Evolutionary conservation across 1,140 invertebrate genomes (phyloP).

Genomic region (Drosophila kikkawai): DNA sequence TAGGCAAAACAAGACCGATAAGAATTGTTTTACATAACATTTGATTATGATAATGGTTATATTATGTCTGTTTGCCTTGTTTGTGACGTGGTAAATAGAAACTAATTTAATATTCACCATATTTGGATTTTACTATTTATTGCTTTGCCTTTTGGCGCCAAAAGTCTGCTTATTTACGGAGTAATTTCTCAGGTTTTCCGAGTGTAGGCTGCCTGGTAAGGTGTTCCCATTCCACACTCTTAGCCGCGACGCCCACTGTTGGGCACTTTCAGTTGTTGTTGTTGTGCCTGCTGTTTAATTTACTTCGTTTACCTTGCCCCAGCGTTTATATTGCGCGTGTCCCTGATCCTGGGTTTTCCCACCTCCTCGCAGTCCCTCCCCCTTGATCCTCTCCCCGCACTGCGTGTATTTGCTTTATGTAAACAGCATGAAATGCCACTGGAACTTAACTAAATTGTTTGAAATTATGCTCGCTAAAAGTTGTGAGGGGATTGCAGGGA

Average conservation of each 20-base stretch:
- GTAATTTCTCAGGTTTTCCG: constrained; percentile 10
- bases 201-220: constrained; percentile 10
- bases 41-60: not conserved
- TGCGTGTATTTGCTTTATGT: constrained; percentile 46
- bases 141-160: not conserved
- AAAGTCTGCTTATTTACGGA: not conserved
- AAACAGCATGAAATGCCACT: constrained; percentile 66
- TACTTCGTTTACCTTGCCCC: constrained; percentile 71
- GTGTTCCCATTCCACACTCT: constrained; percentile 5
- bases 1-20: constrained; percentile 6
- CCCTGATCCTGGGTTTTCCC: constrained; percentile 41
- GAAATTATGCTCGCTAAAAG: constrained; percentile 57
- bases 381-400: not conserved
- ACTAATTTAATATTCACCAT: not conserved
- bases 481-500: constrained; percentile 17
- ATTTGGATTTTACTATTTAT: not conserved
- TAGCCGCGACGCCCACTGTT: constrained; percentile 27
- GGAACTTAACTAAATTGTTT: constrained; percentile 68
- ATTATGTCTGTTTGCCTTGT: not conserved
- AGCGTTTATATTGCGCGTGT: constrained; percentile 44
- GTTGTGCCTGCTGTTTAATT: constrained; percentile 55
- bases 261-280: constrained; percentile 13
- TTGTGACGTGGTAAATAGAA: not conserved
- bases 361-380: not conserved
- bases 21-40: constrained; percentile 11